phyloP scores from a whole-genome alignment of 2,797 vertebrate genomes.

The Lemur catta region DNA sequence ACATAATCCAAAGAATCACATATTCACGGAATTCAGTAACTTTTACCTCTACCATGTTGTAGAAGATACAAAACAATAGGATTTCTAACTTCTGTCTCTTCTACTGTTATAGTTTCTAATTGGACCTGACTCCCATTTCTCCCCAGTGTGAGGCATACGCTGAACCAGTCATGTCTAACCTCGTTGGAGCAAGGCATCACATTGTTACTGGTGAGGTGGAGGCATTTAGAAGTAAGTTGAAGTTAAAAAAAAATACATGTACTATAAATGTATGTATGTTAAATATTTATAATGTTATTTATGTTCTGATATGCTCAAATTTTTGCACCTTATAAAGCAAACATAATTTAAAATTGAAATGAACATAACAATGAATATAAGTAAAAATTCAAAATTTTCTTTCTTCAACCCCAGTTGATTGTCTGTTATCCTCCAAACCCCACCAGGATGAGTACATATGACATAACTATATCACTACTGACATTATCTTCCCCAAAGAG shows the following conservation, averaged over 20 bases:
- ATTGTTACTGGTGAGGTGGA: neutral
- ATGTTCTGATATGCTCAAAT: neutral
- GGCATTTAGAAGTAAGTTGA: neutral
- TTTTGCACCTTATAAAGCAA: conserved; percentile 14
- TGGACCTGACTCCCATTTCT: neutral
- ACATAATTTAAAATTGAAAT: conserved; percentile 33
- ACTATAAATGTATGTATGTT: neutral
- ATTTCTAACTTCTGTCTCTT: neutral
- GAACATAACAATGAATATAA: neutral
- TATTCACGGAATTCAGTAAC: neutral
- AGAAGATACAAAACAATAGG: neutral
- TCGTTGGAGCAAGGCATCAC: neutral
- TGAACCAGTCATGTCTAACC: neutral
- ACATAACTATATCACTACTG: neutral
- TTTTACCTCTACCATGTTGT: neutral
- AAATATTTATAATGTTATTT: neutral
- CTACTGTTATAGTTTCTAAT: neutral
- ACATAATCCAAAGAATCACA: neutral
- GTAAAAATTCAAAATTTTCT: neutral
- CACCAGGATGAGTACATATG: neutral
- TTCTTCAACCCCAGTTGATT: neutral
- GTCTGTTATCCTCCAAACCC: neutral
- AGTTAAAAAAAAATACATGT: neutral
- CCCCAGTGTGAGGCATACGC: neutral
- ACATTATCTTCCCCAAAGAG: neutral